Base-by-base conservation (phyloP, 2,888 invertebrate genomes). In the Mesochorus sp. region DNA sequence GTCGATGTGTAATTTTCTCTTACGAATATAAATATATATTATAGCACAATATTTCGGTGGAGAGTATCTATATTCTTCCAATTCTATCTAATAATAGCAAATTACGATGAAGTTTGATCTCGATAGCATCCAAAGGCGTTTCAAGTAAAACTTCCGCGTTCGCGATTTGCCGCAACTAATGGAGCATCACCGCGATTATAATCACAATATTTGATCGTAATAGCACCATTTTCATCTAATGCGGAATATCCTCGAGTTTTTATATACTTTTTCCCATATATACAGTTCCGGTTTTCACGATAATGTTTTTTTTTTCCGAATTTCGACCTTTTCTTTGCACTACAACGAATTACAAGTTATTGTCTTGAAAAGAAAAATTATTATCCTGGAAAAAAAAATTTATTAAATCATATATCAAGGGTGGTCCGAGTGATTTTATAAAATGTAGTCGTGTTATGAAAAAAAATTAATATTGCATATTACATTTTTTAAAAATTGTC, bases 161-260 rank as follows among this genome's bases (percentile, higher is more conserved):
- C 42, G n/a, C 39, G 24, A 39, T 24, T 24, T n/a, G 24, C 39
- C 39, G 59, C 39, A 39, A 14, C 24, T 59, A 39, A 39, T 59
- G 57, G 24, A 59, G 4, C 39, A 39, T 59, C 39, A n/a, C 2
- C 12, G 5, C 24, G 39, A 59, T 39, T 24, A 12, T 24, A 17
- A 59, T 59, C 39, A 8, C 5, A 8, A 39, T 8, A 39, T 12
- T 39, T 24, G 59, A 19, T 39, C 39, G 24, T 59, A 59, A 59
- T 39, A 59, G 24, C 24, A 3, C 39, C 24, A 39, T 39, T 53
- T 12, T 31, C 39, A 39, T 26, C 14, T 21, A 37, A 57, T 12
- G 19, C 57, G 21, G 10, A 24, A n/a, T 21, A 39, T 59, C 21
- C 17, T 55, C 31, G 37, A 28, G 4, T 12, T 28, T 17, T 6